Conservation (phyloP, 2,113 vertebrate species). For the Pseudolaguvia tuberculata region DNA sequence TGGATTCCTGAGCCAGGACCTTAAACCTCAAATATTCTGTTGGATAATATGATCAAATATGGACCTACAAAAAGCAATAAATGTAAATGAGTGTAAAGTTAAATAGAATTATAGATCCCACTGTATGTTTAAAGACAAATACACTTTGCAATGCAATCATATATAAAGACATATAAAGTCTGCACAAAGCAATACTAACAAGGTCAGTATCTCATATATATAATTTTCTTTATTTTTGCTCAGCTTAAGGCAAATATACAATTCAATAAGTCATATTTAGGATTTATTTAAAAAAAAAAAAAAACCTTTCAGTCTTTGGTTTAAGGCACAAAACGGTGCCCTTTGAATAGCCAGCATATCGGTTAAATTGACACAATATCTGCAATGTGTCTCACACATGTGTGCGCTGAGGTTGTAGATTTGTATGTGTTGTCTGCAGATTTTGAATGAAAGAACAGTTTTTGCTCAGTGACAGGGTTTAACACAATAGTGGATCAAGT, state of each 20-base stretch:
- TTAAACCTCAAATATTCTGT: no score
- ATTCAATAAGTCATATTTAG: conserved; percentile 28
- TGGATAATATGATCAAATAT: no score
- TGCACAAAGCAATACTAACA: no score
- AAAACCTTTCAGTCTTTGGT: conserved; percentile 29
- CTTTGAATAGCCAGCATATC: conserved; percentile 21
- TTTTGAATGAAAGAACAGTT: not conserved
- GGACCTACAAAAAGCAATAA: no score
- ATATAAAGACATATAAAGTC: no score
- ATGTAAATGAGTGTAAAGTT: no score
- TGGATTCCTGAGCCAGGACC: no score
- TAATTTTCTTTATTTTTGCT: conserved; percentile 35
- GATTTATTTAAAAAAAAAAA: conserved; percentile 5
- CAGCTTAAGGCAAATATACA: conserved; percentile 42
- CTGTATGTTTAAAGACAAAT: no score
- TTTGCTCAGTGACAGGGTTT: conserved; percentile 6
- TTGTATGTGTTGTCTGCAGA: conserved; percentile 17
- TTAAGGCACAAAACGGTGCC: conserved; percentile 33
- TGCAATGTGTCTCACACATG: not conserved
- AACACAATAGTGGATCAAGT: conserved; percentile 12
- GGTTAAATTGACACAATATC: conserved; percentile 9
- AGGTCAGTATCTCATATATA: not conserved
- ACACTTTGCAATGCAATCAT: no score
- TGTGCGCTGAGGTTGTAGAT: conserved; percentile 14
- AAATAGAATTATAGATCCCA: no score